Conservation (phyloP, 37 sponge, comb jelly and placozoan genomes). For the Ianthella basta region DNA sequence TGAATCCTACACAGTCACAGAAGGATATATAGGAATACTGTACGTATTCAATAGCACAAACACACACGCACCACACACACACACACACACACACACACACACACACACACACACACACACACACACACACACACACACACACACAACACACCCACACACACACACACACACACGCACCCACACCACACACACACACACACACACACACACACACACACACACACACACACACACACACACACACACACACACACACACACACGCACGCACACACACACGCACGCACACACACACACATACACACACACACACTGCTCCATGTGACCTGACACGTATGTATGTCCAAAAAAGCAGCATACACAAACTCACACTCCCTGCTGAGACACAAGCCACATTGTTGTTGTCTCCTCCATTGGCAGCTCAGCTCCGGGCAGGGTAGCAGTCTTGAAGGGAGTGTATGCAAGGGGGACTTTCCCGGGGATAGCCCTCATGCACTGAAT, state of each 20-base stretch:
- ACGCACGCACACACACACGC: slow-evolving; percentile 15
- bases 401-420: neutral
- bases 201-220: slow-evolving; percentile 26
- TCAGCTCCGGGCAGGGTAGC: too few relatives aligned
- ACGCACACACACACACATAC: slow-evolving; percentile 20
- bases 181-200: too few relatives aligned
- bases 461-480: neutral
- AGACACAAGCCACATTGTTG: slow-evolving; percentile 24
- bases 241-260: slow-evolving; percentile 19
- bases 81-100: slow-evolving; percentile 19
- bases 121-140: too few relatives aligned
- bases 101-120: neutral
- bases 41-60: neutral
- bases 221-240: slow-evolving; percentile 10
- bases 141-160: too few relatives aligned
- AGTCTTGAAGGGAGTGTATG: neutral
- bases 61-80: slow-evolving; percentile 14
- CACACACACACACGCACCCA: too few relatives aligned
- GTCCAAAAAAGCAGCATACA: neutral
- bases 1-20: neutral
- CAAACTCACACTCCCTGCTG: slow-evolving; percentile 2
- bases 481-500: slow-evolving; percentile 25
- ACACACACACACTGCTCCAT: neutral
- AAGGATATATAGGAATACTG: neutral
- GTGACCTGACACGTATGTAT: neutral